Conservation (phyloP, 2,888 invertebrate genomes). For the Leptinotarsa rubiginosa region DNA sequence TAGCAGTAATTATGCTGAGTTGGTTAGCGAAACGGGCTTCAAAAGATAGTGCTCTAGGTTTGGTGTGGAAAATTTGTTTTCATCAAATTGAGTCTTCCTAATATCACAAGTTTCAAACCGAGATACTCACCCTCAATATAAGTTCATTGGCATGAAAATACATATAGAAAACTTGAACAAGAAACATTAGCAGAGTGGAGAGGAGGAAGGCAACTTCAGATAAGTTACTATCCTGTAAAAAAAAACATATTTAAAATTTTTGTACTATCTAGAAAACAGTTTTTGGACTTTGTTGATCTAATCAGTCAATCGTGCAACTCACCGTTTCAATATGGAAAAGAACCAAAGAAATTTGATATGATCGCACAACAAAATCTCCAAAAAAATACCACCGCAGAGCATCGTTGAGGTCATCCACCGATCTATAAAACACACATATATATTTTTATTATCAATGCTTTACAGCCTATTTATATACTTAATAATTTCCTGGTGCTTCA, state of each 20-base stretch:
- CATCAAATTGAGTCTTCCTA: no score
- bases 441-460: neutral
- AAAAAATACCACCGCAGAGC: constrained; percentile 2
- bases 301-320: neutral
- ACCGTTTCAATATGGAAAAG: constrained; percentile 1
- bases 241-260: neutral
- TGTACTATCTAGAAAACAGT: no score
- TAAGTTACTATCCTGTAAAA: neutral
- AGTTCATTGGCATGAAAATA: neutral
- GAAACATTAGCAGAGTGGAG: neutral
- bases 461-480: neutral
- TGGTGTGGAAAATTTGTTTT: no score
- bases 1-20: no score
- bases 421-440: neutral
- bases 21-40: no score
- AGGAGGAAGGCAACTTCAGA: neutral
- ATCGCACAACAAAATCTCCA: neutral
- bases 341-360: neutral
- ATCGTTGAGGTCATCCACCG: neutral
- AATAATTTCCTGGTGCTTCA: neutral
- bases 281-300: neutral
- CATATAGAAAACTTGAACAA: constrained; percentile 9
- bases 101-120: no score
- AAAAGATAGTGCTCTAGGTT: no score
- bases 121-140: neutral